phyloP scores from a whole-genome alignment of 2,888 invertebrate genomes.

The Polydrusus pterygomalis region DNA sequence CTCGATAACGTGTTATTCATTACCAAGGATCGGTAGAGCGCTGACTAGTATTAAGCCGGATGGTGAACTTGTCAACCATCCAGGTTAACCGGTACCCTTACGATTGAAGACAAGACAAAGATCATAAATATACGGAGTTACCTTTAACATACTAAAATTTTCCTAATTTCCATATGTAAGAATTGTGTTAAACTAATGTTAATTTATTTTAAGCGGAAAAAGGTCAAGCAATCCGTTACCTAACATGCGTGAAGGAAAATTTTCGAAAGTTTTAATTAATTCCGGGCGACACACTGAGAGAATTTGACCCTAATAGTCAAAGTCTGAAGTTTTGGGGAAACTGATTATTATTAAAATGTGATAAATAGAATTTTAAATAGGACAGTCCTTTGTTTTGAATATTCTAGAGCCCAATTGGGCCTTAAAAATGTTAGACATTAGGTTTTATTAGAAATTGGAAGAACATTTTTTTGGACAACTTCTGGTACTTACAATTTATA shows the following conservation, averaged over 20 bases:
- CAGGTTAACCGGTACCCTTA: too few relatives aligned
- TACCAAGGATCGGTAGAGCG: too few relatives aligned
- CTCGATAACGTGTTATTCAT: too few relatives aligned
- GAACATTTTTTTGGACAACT: too few relatives aligned
- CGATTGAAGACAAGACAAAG: too few relatives aligned
- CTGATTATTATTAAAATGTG: slow-evolving; percentile 3
- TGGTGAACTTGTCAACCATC: too few relatives aligned
- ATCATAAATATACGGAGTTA: too few relatives aligned
- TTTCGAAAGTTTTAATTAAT: neutral
- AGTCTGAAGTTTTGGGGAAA: neutral
- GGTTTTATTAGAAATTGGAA: too few relatives aligned
- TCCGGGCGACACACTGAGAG: neutral
- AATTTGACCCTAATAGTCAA: slow-evolving; percentile 1
- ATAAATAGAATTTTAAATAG: slow-evolving; percentile 6
- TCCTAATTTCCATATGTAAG: neutral
- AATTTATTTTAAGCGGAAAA: neutral
- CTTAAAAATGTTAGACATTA: too few relatives aligned
- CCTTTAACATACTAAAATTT: neutral
- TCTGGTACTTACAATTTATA: too few relatives aligned
- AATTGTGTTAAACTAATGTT: neutral
- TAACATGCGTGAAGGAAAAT: neutral
- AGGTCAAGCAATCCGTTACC: neutral
- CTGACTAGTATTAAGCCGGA: too few relatives aligned
- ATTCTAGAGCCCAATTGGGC: neutral
- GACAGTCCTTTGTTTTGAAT: neutral